These are phyloP conservation scores for Pollenia angustigena DNA, from an alignment of 2,888 invertebrate species.

Conservation along the genomic window DNA sequence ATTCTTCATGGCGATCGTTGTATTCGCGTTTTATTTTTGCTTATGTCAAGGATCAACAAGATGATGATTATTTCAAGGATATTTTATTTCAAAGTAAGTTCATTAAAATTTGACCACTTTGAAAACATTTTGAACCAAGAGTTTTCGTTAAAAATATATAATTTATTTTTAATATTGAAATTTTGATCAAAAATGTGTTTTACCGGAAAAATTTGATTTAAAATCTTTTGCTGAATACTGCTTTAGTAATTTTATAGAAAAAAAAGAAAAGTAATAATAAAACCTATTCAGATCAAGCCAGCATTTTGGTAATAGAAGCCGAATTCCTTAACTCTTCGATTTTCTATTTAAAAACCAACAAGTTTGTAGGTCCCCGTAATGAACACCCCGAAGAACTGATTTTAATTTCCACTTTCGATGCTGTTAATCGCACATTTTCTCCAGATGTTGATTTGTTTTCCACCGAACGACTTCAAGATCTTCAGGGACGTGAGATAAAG, in stretches of 20 bases:
- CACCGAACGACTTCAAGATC: constrained; percentile 77
- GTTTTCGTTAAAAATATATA: no score
- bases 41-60: constrained; percentile 75
- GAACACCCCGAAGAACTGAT: constrained; percentile 73
- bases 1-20: constrained; percentile 78
- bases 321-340: constrained; percentile 72
- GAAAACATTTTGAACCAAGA: no score
- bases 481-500: constrained; percentile 79
- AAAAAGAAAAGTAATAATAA: not conserved
- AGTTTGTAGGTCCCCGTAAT: constrained; percentile 77
- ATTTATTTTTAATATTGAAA: no score
- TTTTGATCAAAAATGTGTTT: no score
- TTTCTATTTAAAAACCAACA: constrained; percentile 80
- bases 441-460: constrained; percentile 68
- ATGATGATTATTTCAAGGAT: constrained; percentile 71
- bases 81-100: constrained; percentile 77
- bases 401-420: constrained; percentile 76
- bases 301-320: constrained; percentile 78
- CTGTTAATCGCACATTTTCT: constrained; percentile 45
- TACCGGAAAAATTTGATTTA: no score
- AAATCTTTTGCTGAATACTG: not conserved
- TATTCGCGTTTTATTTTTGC: constrained; percentile 78
- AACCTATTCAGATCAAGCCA: constrained; percentile 78
- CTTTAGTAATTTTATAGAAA: not conserved
- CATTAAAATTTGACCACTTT: no score